These are phyloP conservation scores for Aldabrachelys gigantea DNA, from an alignment of 2,113 vertebrate genomes.

Conservation along the genomic window DNA sequence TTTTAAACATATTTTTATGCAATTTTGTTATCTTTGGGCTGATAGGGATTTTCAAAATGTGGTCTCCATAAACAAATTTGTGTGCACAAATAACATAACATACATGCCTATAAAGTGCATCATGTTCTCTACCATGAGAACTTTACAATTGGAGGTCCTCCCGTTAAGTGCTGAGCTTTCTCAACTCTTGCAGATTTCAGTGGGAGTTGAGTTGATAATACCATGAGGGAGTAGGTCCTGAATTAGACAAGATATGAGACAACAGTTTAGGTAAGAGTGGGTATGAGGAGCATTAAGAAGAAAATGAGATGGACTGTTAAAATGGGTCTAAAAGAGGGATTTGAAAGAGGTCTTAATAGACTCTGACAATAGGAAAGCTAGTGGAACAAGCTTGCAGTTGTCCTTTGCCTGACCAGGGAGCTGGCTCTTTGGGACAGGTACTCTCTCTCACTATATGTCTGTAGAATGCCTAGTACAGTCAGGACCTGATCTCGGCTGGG, in stretches of 20 bases:
- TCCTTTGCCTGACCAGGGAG: not conserved
- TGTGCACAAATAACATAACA: not conserved
- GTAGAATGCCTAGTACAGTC: not conserved
- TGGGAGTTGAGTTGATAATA: not conserved
- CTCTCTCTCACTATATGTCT: not conserved
- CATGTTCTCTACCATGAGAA: not conserved
- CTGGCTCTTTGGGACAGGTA: not conserved
- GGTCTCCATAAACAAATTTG: not conserved
- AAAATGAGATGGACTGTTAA: not conserved
- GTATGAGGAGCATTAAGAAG: conserved; percentile 4
- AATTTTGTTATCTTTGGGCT: not conserved
- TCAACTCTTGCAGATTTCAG: not conserved
- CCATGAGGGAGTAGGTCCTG: not conserved
- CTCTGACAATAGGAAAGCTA: not conserved
- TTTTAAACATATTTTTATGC: not conserved
- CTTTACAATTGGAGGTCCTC: not conserved
- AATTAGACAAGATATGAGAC: not conserved
- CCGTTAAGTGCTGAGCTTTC: not conserved
- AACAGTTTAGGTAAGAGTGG: not conserved
- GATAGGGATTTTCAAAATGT: not conserved
- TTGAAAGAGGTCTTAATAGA: not conserved
- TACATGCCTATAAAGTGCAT: not conserved
- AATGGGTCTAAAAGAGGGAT: not conserved
- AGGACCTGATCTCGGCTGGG: not conserved
- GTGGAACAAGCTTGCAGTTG: not conserved